Base-by-base conservation (phyloP, 2,888 invertebrate genomes). In the Chrysolina haemoptera region DNA sequence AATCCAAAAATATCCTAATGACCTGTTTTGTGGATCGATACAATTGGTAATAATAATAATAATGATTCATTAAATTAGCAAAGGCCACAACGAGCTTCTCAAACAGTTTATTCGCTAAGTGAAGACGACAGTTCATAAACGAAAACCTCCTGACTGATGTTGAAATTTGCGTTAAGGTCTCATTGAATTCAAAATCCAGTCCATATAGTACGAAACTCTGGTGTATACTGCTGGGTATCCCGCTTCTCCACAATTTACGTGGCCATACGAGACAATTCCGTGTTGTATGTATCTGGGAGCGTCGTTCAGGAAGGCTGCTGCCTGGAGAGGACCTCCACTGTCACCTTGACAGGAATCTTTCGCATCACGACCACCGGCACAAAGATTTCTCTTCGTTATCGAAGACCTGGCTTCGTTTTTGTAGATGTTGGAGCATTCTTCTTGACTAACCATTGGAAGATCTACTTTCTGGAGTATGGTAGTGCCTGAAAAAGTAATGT, bases 191-290 rank as follows among this genome's bases (percentile, higher is more conserved):
- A 91, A 82, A 80, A 94, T 93, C 94, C 94, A 94, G 72, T 91
- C 89, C 67, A 92, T 84, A 82, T 92, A 94, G 12, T 89, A 87
- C 0, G 91, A 86, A 0, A 94, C 90, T 59, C 90, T 89, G 0
- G 93, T 94, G 84, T 94, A 94, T 1, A 94, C 91, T 0, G 92
- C 94, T 0, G 94, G 94, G 89, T 91, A 91, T 1, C 90, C 90
- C n/a, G 89, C 87, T 3, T 84, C 84, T 63, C 89, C 89, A 77
- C 88, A 89, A 53, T 70, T 71, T 71, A 73, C 80, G 10, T 87
- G 86, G 50, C 91, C 91, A 80, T 90, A 89, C 0, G 90, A 90
- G 0, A 91, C 90, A 55, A 90, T 84, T 18, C 90, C 90, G 65
- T 53, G 40, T 63, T 76, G 73, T 46, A 73, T 22, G 27, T 73